phyloP scores from a whole-genome alignment of 2,797 vertebrate species.

The Squalus acanthias region DNA sequence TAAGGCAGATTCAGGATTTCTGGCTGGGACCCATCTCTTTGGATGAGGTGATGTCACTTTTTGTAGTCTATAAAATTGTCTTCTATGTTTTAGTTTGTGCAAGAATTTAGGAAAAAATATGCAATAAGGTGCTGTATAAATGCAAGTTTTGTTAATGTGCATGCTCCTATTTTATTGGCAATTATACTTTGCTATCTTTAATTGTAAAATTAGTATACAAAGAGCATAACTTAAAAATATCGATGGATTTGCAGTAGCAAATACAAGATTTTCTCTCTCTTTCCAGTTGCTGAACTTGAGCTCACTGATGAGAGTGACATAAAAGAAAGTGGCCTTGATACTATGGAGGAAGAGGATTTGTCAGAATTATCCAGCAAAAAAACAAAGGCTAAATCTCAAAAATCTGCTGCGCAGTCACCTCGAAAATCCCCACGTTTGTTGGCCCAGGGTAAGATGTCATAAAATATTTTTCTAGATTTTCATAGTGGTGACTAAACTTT shows the following conservation, averaged over 20 bases:
- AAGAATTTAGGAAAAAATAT: not conserved
- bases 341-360: slow-evolving; percentile 65
- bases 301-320: slow-evolving; percentile 69
- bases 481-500: slow-evolving; percentile 37
- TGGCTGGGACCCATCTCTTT: not conserved
- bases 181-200: not conserved
- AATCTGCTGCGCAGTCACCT: slow-evolving; percentile 54
- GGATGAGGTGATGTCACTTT: not conserved
- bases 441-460: slow-evolving; percentile 58
- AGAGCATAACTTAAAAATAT: slow-evolving; percentile 43
- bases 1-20: not conserved
- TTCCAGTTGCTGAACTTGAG: slow-evolving; percentile 66
- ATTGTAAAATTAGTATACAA: slow-evolving; percentile 45
- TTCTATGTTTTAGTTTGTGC: not conserved
- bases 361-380: slow-evolving; percentile 57
- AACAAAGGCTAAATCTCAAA: slow-evolving; percentile 61
- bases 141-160: not conserved
- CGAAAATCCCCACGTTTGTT: slow-evolving; percentile 71
- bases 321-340: slow-evolving; percentile 64
- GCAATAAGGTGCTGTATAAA: not conserved
- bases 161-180: not conserved
- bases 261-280: slow-evolving; percentile 49
- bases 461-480: slow-evolving; percentile 9
- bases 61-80: not conserved
- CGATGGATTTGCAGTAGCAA: slow-evolving; percentile 39